Evolutionary conservation across 1,140 invertebrate species (phyloP).

Genomic region (Trypoxylus dichotomus): DNA sequence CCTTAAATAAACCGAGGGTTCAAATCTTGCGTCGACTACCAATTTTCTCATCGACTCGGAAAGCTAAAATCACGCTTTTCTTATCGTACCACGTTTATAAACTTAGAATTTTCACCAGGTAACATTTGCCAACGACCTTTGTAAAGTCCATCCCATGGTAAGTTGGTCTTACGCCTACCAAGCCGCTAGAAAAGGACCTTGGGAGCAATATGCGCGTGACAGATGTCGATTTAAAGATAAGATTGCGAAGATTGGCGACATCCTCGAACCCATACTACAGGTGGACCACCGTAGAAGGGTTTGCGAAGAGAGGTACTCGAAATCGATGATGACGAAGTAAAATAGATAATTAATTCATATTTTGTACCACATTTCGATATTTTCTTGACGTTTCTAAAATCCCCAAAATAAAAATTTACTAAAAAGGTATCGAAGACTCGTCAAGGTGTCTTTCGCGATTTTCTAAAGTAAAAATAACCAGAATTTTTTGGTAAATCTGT

Average conservation of each 20-base stretch:
- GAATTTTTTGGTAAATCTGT: no score
- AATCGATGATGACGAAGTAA: background rate
- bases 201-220: conserved; percentile 66
- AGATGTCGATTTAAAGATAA: conserved; percentile 60
- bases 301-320: conserved; percentile 58
- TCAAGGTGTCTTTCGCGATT: no score
- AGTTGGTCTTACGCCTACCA: conserved; percentile 67
- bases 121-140: conserved; percentile 58
- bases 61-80: no score
- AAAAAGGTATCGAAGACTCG: no score
- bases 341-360: background rate
- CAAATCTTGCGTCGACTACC: no score
- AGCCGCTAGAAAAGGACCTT: conserved; percentile 63
- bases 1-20: no score
- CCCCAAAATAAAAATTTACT: no score
- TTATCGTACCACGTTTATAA: no score
- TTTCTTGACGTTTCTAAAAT: background rate
- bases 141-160: conserved; percentile 60
- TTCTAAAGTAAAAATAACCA: no score
- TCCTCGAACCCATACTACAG: conserved; percentile 57
- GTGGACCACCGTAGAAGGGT: conserved; percentile 58
- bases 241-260: conserved; percentile 53
- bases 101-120: conserved; percentile 55
- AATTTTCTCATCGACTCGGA: background rate
- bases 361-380: background rate